Base-by-base conservation (phyloP, 2,113 vertebrate species). In the Amphiprion percula region DNA sequence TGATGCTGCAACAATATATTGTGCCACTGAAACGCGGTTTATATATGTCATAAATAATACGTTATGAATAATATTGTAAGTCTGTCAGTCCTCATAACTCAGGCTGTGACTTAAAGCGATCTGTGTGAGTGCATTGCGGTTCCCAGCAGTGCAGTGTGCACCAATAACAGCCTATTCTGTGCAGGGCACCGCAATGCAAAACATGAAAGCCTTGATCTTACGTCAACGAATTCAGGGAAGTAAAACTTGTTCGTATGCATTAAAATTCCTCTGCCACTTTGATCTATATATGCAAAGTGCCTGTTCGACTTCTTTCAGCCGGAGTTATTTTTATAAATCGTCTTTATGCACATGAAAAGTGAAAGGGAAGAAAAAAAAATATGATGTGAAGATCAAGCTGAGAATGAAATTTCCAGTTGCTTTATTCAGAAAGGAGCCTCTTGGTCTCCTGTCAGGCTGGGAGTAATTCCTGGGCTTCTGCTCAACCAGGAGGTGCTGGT, bases 261-360 rank as follows among this genome's bases (percentile, higher is more conserved):
- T 91, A 55, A 87, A 89, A 85, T 84, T 77, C 68, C 68, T 72
- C 63, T 39, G 26, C 76, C 70, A 83, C 88, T 91, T 91, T 93
- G 90, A 93, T 91, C 87, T 88, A 71, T 80, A 82, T 89, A 91
- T 89, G 83, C 87, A 88, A 85, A 73, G 68, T 74, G 88, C 80
- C 90, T 77, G 63, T 80, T 84, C 53, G 1, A 77, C 84, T 90
- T 84, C 71, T 82, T 80, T 79, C 71, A 82, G 71, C 56, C 39
- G 17, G 72, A 83, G 80, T 88, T 86, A 88, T 91, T 88, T 91
- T 87, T 86, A 83, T 85, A 89, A 90, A 89, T 84, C 23, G 26
- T 52, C 69, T 54, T 71, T 59, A 60, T 83, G 58, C 55, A 76
- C 62, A 72, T 74, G 62, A 77, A 85, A 70, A 83, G 67, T 79